These are phyloP conservation scores for Odocoileus virginianus DNA, from an alignment of 2,113 vertebrate genomes.

Conservation along the genomic window DNA sequence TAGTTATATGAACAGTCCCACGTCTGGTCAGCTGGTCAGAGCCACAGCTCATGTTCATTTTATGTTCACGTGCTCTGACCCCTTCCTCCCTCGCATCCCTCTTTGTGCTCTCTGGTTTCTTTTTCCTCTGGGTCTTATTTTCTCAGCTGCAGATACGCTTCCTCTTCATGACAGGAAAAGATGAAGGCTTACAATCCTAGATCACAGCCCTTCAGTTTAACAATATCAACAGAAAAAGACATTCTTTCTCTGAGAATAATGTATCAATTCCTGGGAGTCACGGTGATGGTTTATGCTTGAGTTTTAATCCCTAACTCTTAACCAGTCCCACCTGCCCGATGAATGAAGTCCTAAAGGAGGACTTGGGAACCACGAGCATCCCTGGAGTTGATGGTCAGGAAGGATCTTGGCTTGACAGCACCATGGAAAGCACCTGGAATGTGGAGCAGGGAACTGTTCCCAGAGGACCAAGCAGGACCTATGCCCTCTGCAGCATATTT, in stretches of 20 bases:
- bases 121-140: not conserved
- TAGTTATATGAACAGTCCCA: not conserved
- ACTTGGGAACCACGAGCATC: not conserved
- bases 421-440: not conserved
- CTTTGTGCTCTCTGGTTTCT: not conserved
- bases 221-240: not conserved
- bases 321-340: not conserved
- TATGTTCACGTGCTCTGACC: fast-evolving
- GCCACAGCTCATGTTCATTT: not conserved
- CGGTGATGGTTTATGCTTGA: not conserved
- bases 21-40: not conserved
- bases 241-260: not conserved
- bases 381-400: fast-evolving
- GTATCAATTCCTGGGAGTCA: not conserved
- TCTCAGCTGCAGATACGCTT: not conserved
- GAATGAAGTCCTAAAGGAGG: not conserved
- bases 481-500: not conserved
- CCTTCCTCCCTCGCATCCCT: not conserved
- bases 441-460: not conserved
- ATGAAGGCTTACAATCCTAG: not conserved
- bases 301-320: not conserved
- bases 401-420: not conserved
- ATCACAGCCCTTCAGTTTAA: not conserved
- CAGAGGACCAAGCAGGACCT: not conserved
- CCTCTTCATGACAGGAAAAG: not conserved